Base-by-base conservation (phyloP, 1,140 invertebrate species). In the Conus betulinus region DNA sequence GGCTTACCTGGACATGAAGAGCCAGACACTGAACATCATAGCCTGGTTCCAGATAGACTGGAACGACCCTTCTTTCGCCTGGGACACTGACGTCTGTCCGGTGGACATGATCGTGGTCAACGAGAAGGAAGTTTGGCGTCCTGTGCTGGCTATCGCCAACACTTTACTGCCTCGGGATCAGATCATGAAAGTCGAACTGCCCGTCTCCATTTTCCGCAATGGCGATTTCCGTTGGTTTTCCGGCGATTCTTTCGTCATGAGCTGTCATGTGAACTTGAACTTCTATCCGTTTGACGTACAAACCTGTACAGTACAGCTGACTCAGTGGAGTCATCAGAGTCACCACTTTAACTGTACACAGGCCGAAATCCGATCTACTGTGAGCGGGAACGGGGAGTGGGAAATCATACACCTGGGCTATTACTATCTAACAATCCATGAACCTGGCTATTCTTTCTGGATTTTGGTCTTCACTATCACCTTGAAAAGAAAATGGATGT, bases 401-500 rank as follows among this genome's bases (percentile, higher is more conserved):
- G 81, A 83, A 51, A 57, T 83, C 81, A 57, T 83, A 11, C 23
- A 83, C 81, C 5, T 25, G 20, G 25, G 10, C 52, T 15, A 13
- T 11, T n/a, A 39, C 20, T 17, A 15, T 51, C 17, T 17, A 10
- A 20, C 15, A 27, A n/a, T 15, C 0, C 20, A 27, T 5, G 25
- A 20, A 52, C 7, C n/a, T 7, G 78, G 5, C 23, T 52, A 39
- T 23, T 15, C 53, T 51, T 78, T 52, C 53, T 52, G 57, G 55
- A 23, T 60, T 15, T 52, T 91, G 10, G 23, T 71, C 17, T 89
- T 63, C 60, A 11, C 63, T 15, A 52, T 91, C n/a, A 52, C 57
- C 15, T 27, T 91, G 15, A 57, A 86, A n/a, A 79, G 90, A 25
- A 85, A 81, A 63, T 67, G 85, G 15, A 6, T 85, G 57, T 89